phyloP scores from a whole-genome alignment of 2,888 invertebrate genomes.

The Trissolcus brochymenae region DNA sequence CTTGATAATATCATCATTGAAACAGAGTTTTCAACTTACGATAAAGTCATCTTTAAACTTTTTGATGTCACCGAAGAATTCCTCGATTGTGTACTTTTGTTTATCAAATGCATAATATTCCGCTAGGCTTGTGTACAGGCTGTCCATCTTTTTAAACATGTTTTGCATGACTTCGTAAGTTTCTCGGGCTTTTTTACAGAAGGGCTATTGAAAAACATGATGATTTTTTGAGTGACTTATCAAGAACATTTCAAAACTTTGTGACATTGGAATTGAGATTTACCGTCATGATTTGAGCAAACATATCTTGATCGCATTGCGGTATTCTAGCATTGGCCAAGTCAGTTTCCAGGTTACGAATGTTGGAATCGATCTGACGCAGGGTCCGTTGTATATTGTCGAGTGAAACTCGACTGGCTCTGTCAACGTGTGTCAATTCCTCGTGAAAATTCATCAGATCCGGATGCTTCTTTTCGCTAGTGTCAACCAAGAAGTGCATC shows the following conservation, averaged over 20 bases:
- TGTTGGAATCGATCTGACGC: constrained; percentile 90
- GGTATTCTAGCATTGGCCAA: constrained; percentile 89
- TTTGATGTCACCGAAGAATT: constrained; percentile 96
- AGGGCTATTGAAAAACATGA: constrained; percentile 77
- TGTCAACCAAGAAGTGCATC: constrained; percentile 93
- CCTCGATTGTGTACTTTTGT: constrained; percentile 94
- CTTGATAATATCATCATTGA: neutral
- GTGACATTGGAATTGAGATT: neutral
- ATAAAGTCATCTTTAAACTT: constrained; percentile 94
- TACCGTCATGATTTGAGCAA: constrained; percentile 92
- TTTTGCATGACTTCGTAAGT: constrained; percentile 93
- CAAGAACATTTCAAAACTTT: neutral
- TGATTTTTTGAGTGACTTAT: neutral
- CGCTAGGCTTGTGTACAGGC: constrained; percentile 87
- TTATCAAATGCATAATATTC: constrained; percentile 95
- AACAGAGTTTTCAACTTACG: constrained; percentile 77
- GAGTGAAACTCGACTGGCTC: constrained; percentile 90
- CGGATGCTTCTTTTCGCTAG: constrained; percentile 91
- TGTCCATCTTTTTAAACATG: constrained; percentile 96
- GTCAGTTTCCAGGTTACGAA: constrained; percentile 93
- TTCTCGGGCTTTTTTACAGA: constrained; percentile 87
- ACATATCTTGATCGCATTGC: constrained; percentile 89
- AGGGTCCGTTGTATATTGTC: constrained; percentile 88
- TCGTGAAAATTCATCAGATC: constrained; percentile 89
- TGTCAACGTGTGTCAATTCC: constrained; percentile 93